phyloP scores from a whole-genome alignment of 37 sponge, comb jelly and placozoan species.

The Petrosia ficiformis region DNA sequence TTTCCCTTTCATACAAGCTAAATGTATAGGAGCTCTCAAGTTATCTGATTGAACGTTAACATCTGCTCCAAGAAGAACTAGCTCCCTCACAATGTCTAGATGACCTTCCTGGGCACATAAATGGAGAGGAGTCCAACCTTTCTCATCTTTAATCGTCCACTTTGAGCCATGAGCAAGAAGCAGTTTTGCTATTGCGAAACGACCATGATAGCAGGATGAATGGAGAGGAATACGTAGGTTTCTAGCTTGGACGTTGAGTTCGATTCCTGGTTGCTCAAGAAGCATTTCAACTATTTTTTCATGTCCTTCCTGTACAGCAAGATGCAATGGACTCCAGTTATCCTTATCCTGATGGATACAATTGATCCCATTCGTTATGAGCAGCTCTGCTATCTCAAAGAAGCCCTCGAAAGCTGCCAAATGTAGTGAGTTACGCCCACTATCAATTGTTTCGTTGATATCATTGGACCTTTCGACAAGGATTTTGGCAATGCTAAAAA shows the following conservation, averaged over 20 bases:
- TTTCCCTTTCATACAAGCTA: conserved; percentile 78
- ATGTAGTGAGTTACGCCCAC: conserved; percentile 68
- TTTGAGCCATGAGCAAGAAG: conserved; percentile 49
- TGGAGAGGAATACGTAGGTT: conserved; percentile 75
- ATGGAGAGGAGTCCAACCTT: conserved; percentile 85
- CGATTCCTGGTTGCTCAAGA: conserved; percentile 17
- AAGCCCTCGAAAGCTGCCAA: conserved; percentile 80
- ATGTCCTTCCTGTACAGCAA: conserved; percentile 80
- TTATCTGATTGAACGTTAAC: conserved; percentile 72
- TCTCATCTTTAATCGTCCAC: conserved; percentile 58
- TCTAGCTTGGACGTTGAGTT: conserved; percentile 58
- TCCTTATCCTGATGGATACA: conserved; percentile 67
- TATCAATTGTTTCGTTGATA: conserved; percentile 59
- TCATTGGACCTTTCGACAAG: conserved; percentile 36
- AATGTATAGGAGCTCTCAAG: conserved; percentile 60
- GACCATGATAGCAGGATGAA: conserved; percentile 54
- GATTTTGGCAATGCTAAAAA: conserved; percentile 37
- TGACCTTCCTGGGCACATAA: conserved; percentile 69
- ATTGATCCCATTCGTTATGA: conserved; percentile 46
- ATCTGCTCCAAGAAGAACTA: conserved; percentile 47
- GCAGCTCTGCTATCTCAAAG: conserved; percentile 40
- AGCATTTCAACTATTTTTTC: conserved; percentile 44
- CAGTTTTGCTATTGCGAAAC: conserved; percentile 36
- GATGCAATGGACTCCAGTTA: conserved; percentile 76
- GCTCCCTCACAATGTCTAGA: conserved; percentile 49